phyloP scores from a whole-genome alignment of 2,113 vertebrate genomes.

The cattle (Bos taurus) region ARS-UCD2.0 NC_037346.1:51612501-51613000 shows the following conservation, averaged over 20 bases:
- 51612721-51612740: neutral
- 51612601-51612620: neutral
- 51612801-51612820: neutral
- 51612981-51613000: neutral
- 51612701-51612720: no score
- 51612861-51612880: no score
- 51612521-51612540: neutral
- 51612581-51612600: neutral
- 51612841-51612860: neutral
- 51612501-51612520: neutral
- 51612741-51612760: neutral
- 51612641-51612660: neutral
- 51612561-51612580: neutral
- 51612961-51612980: neutral
- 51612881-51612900: neutral
- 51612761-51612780: no score
- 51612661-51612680: neutral
- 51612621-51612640: accelerated
- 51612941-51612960: no score
- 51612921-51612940: no score
- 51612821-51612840: accelerated
- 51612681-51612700: neutral
- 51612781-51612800: neutral
- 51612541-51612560: neutral
- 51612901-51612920: neutral